These are phyloP conservation scores for Ailuropoda melanoleuca DNA, from an alignment of 2,113 vertebrate species.

Conservation along the genomic window DNA sequence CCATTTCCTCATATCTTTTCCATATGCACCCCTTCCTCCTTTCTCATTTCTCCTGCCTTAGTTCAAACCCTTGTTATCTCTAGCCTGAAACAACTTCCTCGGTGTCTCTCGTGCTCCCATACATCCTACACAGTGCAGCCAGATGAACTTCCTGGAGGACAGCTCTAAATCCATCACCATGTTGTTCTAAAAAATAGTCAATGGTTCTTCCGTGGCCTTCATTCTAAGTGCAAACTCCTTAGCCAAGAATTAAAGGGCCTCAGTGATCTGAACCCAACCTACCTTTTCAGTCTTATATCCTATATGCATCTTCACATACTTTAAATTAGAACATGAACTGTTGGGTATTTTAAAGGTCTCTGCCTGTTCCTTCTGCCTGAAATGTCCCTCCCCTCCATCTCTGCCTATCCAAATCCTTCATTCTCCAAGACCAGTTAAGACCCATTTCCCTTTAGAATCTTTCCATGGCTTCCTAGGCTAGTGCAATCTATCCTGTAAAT, in stretches of 20 bases:
- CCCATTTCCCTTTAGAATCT: neutral
- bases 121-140: neutral
- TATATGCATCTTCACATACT: neutral
- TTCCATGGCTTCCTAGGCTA: neutral
- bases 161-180: neutral
- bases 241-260: neutral
- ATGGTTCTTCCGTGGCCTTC: neutral
- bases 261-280: neutral
- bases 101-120: conserved; percentile 28
- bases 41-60: conserved; percentile 32
- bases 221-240: neutral
- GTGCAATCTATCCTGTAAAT: neutral
- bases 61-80: conserved; percentile 8
- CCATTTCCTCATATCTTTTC: conserved; percentile 38
- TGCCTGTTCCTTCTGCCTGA: neutral
- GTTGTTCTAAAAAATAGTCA: neutral
- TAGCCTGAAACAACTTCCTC: conserved; percentile 50
- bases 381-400: neutral
- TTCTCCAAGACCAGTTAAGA: neutral
- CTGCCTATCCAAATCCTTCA: neutral
- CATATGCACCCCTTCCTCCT: neutral
- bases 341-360: neutral
- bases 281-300: neutral
- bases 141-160: neutral
- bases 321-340: neutral